Base-by-base conservation (phyloP, 1,140 invertebrate genomes). In the Chrysopa pallens region DNA sequence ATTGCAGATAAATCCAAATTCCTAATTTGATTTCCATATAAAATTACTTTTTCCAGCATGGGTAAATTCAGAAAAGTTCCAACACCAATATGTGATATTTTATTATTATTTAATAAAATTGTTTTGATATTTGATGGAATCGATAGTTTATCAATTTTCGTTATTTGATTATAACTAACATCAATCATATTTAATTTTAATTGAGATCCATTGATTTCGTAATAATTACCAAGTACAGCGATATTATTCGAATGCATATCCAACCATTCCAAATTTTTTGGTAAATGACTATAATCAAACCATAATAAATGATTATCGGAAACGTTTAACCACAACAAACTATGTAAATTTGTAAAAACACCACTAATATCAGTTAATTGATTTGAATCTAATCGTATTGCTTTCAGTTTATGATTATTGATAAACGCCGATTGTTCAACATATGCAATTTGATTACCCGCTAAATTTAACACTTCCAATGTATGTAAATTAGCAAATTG, bases 81-180 rank as follows among this genome's bases (percentile, higher is more conserved):
- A 0, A 79, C 66, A 44, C 76, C 71, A 6, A 88, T 75, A 41
- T 64, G 68, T 29, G 67, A 60, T 49, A 84, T 80, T 39, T 69
- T 67, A 59, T 88, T 86, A 60, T 85, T 74, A 54, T 84, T 84
- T 38, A 86, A 63, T 52, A 77, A 73, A 44, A 86, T 59, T 36
- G 76, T 79, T 57, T 83, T 77, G 1, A 86, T 70, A 36, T 73
- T 77, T 52, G 77, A 71, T 0, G 83, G 83, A 50, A 86, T 67
- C 1, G 73, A 76, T 29, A 69, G 67, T 6, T 76, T 74, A 12
- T 69, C 70, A 23, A 87, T 63, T 53, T 75, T 68, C 42, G 66
- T 70, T 50, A 87, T 70, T 33, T 70, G 67, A 59, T 86, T 87
- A 55, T 72, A 74, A 61, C 79, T 83, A 35, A 73, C 73, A 57